Base-by-base conservation (phyloP, 2,888 invertebrate species). In the Chouioia cunea region DNA sequence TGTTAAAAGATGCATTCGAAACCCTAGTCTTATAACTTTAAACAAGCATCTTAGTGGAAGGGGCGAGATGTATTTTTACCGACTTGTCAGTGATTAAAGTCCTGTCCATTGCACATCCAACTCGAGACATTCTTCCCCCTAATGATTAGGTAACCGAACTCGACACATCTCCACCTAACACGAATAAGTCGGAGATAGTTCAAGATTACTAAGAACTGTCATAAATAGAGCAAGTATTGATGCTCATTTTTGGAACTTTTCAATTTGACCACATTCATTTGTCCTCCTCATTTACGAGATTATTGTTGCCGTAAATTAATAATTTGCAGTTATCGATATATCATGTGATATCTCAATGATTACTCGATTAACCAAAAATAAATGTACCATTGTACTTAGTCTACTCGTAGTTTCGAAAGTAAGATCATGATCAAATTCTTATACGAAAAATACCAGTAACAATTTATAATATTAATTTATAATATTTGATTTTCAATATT, bases 141-240 rank as follows among this genome's bases (percentile, higher is more conserved):
- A 46, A 56, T 56, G 68, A 69, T 69, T 69, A 69, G 69, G 69
- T 69, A 69, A 69, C 63, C 22, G 47, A 48, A 23, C 27, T 2
- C 66, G 66, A 52, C 52, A 66, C 15, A 36, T 59, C 52, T 23
- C 59, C 18, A n/a, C 2, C n/a, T 36, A 36, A 36, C 6, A 36
- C 36, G 36, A 36, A 36, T 12, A 36, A 36, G 6, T 36, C 10
- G 10, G 36, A 36, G 36, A 36, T 36, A 36, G 10, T 36, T 12
- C 1, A 14, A 50, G 36, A 68, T 62, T 62, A n/a, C 10, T 23
- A 14, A 16, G 22, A 58, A 60, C 60, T 68, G 68, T 62, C 67
- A 60, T 22, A 54, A 67, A 60, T 59, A 60, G 48, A 36, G 60
- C 47, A 27, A 18, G 10, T 16, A n/a, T 14, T 15, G 27, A 15